These are phyloP conservation scores for Apamea epomidion DNA, from an alignment of 2,888 invertebrate genomes.

Conservation along the genomic window DNA sequence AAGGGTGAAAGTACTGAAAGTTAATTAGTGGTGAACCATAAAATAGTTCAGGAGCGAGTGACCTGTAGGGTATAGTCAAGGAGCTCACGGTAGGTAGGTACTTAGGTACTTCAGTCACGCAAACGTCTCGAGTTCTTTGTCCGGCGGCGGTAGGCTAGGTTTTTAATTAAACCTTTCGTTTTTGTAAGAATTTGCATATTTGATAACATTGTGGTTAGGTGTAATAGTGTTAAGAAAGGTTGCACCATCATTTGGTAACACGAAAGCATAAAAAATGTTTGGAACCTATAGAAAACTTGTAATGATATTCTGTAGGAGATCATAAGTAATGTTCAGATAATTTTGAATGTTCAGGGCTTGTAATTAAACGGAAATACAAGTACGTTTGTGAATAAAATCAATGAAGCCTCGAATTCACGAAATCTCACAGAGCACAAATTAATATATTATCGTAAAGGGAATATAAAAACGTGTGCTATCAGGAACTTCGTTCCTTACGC, in stretches of 20 bases:
- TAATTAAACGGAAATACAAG: neutral
- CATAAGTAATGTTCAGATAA: neutral
- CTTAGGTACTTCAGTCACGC: slow-evolving; percentile 49
- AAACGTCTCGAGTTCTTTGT: slow-evolving; percentile 50
- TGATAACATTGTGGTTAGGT: slow-evolving; percentile 16
- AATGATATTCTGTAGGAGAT: neutral
- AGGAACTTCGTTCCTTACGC: no score
- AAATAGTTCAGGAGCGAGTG: slow-evolving; percentile 50
- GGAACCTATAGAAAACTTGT: neutral
- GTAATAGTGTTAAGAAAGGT: slow-evolving; percentile 5
- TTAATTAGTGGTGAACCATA: slow-evolving; percentile 38
- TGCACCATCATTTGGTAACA: slow-evolving; percentile 22
- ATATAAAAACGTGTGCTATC: neutral
- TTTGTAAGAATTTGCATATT: slow-evolving; percentile 43
- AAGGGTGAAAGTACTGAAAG: slow-evolving; percentile 19
- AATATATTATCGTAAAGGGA: neutral
- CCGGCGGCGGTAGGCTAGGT: slow-evolving; percentile 4
- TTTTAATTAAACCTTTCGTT: slow-evolving; percentile 57
- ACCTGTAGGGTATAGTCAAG: slow-evolving; percentile 25
- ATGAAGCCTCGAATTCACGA: neutral
- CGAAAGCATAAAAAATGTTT: neutral
- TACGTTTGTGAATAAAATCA: neutral
- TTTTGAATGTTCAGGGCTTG: neutral
- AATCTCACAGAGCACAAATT: neutral
- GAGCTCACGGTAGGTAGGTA: slow-evolving; percentile 4